These are phyloP conservation scores for Bos indicus DNA, from an alignment of 2,113 vertebrate species.

Conservation along the genomic window DNA sequence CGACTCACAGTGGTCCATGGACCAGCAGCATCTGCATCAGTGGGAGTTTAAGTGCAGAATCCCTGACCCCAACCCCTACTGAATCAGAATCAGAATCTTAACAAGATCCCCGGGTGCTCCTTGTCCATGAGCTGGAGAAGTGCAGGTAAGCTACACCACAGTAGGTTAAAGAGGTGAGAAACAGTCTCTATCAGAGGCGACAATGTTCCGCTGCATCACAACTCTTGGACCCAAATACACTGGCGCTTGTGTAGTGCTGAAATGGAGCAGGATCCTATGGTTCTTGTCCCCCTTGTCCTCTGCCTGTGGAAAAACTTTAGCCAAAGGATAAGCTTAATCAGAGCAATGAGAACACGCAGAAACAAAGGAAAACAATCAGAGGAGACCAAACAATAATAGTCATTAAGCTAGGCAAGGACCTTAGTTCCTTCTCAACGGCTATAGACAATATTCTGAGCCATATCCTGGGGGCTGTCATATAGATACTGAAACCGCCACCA, in stretches of 20 bases:
- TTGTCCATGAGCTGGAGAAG: not conserved
- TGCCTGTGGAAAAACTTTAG: not conserved
- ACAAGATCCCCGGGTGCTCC: not conserved
- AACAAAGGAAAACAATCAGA: not conserved
- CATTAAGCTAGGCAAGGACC: not conserved
- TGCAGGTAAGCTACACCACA: not conserved
- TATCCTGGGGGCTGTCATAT: not conserved
- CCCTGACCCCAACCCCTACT: not conserved
- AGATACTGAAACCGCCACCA: not conserved
- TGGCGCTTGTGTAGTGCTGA: not conserved
- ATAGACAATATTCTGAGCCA: not conserved
- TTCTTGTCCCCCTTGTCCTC: not conserved
- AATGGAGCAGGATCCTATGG: not conserved
- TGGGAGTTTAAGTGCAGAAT: not conserved
- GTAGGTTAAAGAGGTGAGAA: not conserved
- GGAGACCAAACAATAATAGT: not conserved
- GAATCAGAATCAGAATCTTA: not conserved
- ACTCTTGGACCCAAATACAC: not conserved
- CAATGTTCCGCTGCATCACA: not conserved
- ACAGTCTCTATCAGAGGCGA: not conserved
- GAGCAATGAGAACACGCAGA: not conserved
- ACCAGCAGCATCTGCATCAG: fast-evolving
- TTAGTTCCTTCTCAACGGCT: not conserved
- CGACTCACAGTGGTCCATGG: not conserved
- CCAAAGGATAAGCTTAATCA: not conserved